Conservation (phyloP, 2,797 vertebrate genomes). For the Acanthurus tractus region DNA sequence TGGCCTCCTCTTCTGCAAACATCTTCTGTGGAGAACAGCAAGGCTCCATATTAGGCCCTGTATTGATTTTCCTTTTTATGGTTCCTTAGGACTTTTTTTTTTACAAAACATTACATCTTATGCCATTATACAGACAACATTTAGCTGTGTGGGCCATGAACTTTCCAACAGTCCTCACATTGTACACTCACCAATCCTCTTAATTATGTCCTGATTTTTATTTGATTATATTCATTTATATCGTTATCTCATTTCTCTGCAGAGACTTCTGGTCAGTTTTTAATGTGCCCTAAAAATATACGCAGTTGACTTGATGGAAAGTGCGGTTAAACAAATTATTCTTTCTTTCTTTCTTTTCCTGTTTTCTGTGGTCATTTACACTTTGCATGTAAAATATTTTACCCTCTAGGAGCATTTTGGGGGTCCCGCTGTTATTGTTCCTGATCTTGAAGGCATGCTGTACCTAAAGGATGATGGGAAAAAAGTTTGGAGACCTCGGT, state of each 20-base stretch:
- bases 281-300: neutral
- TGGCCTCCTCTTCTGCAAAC: neutral
- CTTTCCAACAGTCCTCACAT: neutral
- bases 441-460: conserved; percentile 91
- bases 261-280: neutral
- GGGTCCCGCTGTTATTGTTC: conserved; percentile 88
- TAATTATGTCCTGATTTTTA: neutral
- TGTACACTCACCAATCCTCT: neutral
- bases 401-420: conserved; percentile 90
- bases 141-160: neutral
- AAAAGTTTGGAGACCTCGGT: conserved; percentile 93
- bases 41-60: neutral
- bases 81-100: no score
- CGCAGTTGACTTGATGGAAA: neutral
- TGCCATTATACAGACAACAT: neutral
- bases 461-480: conserved; percentile 93
- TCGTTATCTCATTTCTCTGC: neutral
- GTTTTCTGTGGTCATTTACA: neutral
- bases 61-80: neutral
- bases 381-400: neutral
- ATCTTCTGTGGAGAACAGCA: neutral
- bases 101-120: neutral
- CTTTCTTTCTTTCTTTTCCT: neutral
- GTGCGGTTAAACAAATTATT: neutral
- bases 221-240: neutral